Evolutionary conservation across 2,888 invertebrate genomes (phyloP).

Genomic region (Sialis fuliginosa): DNA sequence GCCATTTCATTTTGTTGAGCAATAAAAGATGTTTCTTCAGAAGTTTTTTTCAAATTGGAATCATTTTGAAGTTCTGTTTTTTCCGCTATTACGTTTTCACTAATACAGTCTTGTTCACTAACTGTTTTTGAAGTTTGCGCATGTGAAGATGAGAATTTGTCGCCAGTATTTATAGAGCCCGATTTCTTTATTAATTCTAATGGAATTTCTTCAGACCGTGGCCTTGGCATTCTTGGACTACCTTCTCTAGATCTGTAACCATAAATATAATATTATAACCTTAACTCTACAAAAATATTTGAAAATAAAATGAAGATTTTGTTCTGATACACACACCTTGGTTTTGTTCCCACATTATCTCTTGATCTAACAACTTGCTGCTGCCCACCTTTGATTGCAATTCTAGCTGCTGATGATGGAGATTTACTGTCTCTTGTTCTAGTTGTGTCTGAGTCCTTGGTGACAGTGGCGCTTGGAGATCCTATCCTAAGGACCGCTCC

Average conservation of each 20-base stretch:
- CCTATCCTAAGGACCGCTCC: slow-evolving; percentile 27
- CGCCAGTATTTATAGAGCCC: slow-evolving; percentile 28
- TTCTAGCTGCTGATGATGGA: neutral
- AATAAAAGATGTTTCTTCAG: slow-evolving; percentile 68
- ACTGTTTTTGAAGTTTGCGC: slow-evolving; percentile 24
- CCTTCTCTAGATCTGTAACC: slow-evolving; percentile 41
- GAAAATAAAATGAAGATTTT: neutral
- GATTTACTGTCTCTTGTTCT: neutral
- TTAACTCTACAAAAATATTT: neutral
- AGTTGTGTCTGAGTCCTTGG: slow-evolving; percentile 16
- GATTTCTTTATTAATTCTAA: slow-evolving; percentile 56
- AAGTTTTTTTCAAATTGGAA: slow-evolving; percentile 20
- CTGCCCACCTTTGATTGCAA: neutral
- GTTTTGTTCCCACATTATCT: slow-evolving; percentile 2
- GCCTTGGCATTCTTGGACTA: slow-evolving; percentile 53
- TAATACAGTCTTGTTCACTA: neutral
- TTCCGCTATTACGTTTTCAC: slow-evolving; percentile 10
- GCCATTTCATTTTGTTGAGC: slow-evolving; percentile 27
- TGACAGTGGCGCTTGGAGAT: slow-evolving; percentile 21
- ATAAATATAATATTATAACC: neutral
- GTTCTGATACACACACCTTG: neutral
- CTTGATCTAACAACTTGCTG: slow-evolving; percentile 21
- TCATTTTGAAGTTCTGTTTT: slow-evolving; percentile 8
- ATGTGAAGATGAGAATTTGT: slow-evolving; percentile 25
- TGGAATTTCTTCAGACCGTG: slow-evolving; percentile 65